Conservation (phyloP, 2,888 invertebrate genomes). For the Thymelicus sylvestris region DNA sequence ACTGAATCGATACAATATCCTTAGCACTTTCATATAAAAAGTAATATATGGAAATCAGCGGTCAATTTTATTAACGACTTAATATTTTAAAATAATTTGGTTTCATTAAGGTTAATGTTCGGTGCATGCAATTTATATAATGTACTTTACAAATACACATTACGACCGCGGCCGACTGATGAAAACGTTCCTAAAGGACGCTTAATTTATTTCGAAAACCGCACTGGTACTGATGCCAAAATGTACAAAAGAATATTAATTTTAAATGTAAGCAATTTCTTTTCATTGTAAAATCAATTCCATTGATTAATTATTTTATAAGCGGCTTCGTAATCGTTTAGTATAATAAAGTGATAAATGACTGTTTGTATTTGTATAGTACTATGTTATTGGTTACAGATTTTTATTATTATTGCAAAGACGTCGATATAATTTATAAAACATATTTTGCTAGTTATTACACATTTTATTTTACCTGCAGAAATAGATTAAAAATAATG, state of each 20-base stretch:
- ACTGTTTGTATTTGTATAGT: too few relatives aligned
- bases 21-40: too few relatives aligned
- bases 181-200: slow-evolving; percentile 19
- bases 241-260: slow-evolving; percentile 23
- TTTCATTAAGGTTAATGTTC: slow-evolving; percentile 23
- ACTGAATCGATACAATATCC: too few relatives aligned
- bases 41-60: too few relatives aligned
- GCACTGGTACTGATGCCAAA: slow-evolving; percentile 24
- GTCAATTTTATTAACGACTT: too few relatives aligned
- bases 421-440: too few relatives aligned
- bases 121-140: slow-evolving; percentile 29
- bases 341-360: background rate
- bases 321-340: background rate
- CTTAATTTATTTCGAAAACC: slow-evolving; percentile 34
- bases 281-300: slow-evolving; percentile 23
- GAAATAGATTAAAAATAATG: too few relatives aligned
- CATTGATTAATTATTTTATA: slow-evolving; percentile 11
- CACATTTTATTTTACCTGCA: too few relatives aligned
- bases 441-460: too few relatives aligned
- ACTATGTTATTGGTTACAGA: too few relatives aligned
- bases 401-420: too few relatives aligned
- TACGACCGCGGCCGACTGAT: slow-evolving; percentile 20
- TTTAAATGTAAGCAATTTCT: slow-evolving; percentile 27
- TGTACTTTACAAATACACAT: slow-evolving; percentile 19
- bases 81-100: slow-evolving; percentile 21